Evolutionary conservation across 2,113 vertebrate species (phyloP).

Genomic region (Dryoscopus gambensis): DNA sequence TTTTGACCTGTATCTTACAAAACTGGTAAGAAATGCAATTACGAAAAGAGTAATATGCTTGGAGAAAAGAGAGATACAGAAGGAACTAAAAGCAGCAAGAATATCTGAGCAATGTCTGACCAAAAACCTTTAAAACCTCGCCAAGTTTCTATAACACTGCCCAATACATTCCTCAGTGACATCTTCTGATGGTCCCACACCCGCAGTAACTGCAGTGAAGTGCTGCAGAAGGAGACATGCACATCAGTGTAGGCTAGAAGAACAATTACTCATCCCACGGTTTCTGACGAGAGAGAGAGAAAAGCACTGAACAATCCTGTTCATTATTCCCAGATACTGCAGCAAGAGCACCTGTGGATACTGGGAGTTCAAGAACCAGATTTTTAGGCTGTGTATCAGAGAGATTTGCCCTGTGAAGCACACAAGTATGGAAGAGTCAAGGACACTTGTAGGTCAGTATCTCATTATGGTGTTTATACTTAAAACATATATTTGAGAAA

Average conservation of each 20-base stretch:
- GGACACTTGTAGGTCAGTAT: not conserved
- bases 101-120: not conserved
- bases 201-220: not conserved
- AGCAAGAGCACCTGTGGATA: not conserved
- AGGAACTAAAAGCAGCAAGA: not conserved
- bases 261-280: not conserved
- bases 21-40: not conserved
- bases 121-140: not conserved
- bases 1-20: not conserved
- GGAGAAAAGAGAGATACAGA: not conserved
- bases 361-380: not conserved
- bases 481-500: not conserved
- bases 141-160: not conserved
- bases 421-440: not conserved
- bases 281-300: fast-evolving
- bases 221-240: fast-evolving
- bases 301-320: not conserved
- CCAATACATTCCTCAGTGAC: not conserved
- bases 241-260: not conserved
- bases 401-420: not conserved
- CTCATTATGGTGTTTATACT: not conserved
- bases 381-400: not conserved
- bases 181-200: too few relatives aligned
- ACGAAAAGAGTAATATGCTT: not conserved
- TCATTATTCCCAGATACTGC: not conserved